Evolutionary conservation across 2,888 invertebrate species (phyloP), one percentile per base, ranked within the genome.

Genomic region (Gymnoscelis rufifasciata): DNA sequence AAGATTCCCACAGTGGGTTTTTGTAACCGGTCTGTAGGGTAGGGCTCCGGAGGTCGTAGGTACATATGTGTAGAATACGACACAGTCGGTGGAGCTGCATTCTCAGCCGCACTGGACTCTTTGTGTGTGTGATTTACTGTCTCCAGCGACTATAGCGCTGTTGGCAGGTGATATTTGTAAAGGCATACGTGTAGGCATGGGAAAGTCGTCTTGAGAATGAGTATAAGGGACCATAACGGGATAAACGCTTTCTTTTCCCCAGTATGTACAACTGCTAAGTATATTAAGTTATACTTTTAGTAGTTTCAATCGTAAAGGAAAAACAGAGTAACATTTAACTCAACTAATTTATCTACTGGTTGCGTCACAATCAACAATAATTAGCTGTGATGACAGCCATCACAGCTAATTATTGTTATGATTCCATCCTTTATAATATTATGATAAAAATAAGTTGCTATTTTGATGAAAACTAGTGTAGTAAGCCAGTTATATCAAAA

Each of bases 1-100:
- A 82, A 79, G 59, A 54, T 78, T 82, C 83, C 71, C 83, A 83
- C 75, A 67, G 64, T 66, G 48, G 53, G 64, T 71, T 73, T 69
- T 74, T 73, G 64, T 50, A 47, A 52, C 52, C 52, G 50, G 55
- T 51, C 37, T 8, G 44, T 31, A 43, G 43, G 43, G 43, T 48
- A 40, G 47, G 51, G 50, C 31, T 43, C 50, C 47, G 43, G 35
- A 46, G 56, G 44, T 50, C 52, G 39, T 23, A 40, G 65, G 66
- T 61, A 62, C 58, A 19, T n/a, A 58, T 43, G 39, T 52, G 44
- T 36, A 44, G 37, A 49, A 38, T 44, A 29, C 10, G 27, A 27
- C 13, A 12, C 31, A 37, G 35, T 36, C 11, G n/a, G 15, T 38
- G 29, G 39, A 14, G 23, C 19, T 15, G 7, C 28, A 35, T 36